These are phyloP conservation scores for Eupsittula cactorum DNA, from an alignment of 2,113 vertebrate genomes.

Conservation along the genomic window DNA sequence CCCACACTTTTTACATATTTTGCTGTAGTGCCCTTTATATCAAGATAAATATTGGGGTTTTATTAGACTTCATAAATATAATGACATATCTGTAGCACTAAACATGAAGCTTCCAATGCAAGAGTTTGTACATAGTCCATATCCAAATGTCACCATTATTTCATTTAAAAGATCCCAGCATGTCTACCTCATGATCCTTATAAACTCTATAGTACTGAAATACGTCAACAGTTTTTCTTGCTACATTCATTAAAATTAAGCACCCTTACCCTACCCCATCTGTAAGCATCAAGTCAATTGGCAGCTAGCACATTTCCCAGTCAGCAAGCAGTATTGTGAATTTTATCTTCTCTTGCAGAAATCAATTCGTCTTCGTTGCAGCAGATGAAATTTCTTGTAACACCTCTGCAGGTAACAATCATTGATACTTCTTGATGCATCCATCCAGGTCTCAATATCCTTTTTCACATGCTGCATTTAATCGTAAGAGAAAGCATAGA, in stretches of 20 bases:
- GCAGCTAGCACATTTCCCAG: conserved; percentile 84
- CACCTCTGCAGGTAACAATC: conserved; percentile 96
- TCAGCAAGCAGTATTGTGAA: conserved; percentile 95
- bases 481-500: conserved; percentile 72
- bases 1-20: not conserved
- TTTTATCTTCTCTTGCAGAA: conserved; percentile 98
- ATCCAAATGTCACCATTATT: conserved; percentile 70
- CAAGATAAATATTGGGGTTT: not conserved
- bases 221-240: conserved; percentile 71
- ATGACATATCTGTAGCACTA: conserved; percentile 61
- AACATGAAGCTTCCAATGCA: conserved; percentile 66
- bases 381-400: conserved; percentile 98
- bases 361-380: conserved; percentile 97
- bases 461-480: conserved; percentile 82
- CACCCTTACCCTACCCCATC: conserved; percentile 75
- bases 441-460: conserved; percentile 86
- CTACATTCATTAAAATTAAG: conserved; percentile 80
- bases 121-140: conserved; percentile 71
- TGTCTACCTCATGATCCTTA: conserved; percentile 78
- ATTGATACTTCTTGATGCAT: conserved; percentile 91
- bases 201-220: conserved; percentile 63
- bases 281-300: conserved; percentile 80
- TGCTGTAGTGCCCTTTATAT: conserved; percentile 26
- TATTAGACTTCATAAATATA: conserved; percentile 46
- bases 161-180: conserved; percentile 75